phyloP scores from a whole-genome alignment of 2,113 vertebrate genomes.

The Otis tarda region DNA sequence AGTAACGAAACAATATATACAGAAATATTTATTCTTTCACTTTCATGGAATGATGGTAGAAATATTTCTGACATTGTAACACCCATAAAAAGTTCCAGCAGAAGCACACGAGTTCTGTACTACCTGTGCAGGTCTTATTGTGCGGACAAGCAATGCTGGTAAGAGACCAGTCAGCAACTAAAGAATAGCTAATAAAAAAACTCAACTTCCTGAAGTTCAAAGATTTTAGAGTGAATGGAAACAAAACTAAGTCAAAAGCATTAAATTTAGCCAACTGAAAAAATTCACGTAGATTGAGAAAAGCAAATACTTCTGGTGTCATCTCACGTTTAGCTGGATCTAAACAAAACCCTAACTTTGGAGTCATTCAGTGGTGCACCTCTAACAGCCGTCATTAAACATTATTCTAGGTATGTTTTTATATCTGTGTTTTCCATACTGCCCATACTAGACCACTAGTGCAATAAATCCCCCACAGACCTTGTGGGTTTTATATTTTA shows the following conservation, averaged over 20 bases:
- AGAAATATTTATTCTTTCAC: background rate
- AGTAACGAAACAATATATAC: background rate
- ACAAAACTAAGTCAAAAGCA: background rate
- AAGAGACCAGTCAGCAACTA: background rate
- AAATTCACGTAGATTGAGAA: background rate
- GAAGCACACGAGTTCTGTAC: background rate
- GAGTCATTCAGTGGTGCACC: background rate
- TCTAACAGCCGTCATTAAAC: background rate
- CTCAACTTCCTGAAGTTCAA: background rate
- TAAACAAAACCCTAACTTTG: background rate
- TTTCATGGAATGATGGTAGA: background rate
- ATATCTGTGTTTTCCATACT: background rate
- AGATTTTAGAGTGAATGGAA: background rate
- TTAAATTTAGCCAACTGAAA: background rate
- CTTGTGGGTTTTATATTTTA: background rate
- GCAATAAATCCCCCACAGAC: background rate
- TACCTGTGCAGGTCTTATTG: rapidly evolving
- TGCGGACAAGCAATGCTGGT: background rate
- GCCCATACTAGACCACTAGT: too few relatives aligned
- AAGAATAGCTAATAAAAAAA: background rate
- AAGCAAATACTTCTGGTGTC: background rate
- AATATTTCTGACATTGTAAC: background rate
- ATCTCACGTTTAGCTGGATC: background rate
- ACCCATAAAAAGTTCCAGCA: background rate
- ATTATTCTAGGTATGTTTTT: background rate